phyloP scores from a whole-genome alignment of 2,888 invertebrate genomes.

The Empis livida region DNA sequence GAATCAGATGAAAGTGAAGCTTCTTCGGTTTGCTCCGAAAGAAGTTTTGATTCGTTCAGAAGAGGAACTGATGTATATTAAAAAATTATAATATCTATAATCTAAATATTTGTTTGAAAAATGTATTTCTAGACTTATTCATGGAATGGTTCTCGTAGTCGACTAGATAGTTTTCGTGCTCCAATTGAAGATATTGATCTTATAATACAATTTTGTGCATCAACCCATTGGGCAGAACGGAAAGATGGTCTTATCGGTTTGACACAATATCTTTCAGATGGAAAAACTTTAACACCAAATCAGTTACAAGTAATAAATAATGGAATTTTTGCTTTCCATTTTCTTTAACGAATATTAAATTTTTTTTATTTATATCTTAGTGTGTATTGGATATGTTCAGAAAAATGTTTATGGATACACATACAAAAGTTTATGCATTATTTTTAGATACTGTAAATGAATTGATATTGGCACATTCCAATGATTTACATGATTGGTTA shows the following conservation, averaged over 20 bases:
- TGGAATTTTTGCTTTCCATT: not conserved
- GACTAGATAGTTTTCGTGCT: constrained; percentile 51
- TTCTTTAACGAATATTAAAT: not conserved
- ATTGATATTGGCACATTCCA: constrained; percentile 71
- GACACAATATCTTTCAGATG: constrained; percentile 51
- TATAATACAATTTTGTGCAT: constrained; percentile 76
- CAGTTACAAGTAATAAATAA: constrained; percentile 39
- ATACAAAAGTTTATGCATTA: constrained; percentile 84
- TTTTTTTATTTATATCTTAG: constrained; percentile 32
- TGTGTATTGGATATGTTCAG: constrained; percentile 87
- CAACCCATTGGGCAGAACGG: constrained; percentile 86
- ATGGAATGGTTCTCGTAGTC: constrained; percentile 69
- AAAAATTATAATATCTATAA: constrained; percentile 16
- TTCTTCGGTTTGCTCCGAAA: constrained; percentile 88
- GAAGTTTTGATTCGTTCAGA: constrained; percentile 71
- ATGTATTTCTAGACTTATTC: constrained; percentile 53
- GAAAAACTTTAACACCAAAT: constrained; percentile 41
- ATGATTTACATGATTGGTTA: constrained; percentile 85
- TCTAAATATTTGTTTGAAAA: constrained; percentile 5
- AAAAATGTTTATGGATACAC: constrained; percentile 95
- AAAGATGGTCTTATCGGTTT: constrained; percentile 84
- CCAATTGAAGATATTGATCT: constrained; percentile 65
- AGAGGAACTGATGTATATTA: constrained; percentile 60
- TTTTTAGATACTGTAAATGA: constrained; percentile 90
- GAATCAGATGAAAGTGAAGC: constrained; percentile 85